Evolutionary conservation across 1,140 invertebrate genomes (phyloP), one percentile per base, ranked within the genome.

Genomic region (Drosophila kohkoa): DNA sequence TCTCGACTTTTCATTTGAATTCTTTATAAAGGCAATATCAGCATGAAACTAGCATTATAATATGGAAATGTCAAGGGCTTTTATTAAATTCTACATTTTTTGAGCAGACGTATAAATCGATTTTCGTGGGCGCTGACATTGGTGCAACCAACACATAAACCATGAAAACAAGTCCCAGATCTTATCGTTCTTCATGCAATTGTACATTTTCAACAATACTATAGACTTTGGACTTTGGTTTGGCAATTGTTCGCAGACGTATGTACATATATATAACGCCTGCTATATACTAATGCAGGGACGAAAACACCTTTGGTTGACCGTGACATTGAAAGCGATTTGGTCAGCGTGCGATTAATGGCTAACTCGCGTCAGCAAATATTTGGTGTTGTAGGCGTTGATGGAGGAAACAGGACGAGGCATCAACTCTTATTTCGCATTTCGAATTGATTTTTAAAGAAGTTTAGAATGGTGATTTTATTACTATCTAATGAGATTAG

Each of bases 91-190:
- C 6, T 3, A 43, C 41, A 13, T 35, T 54, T 57, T 57, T 43
- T 16, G 16, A 30, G 16, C 13, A 20, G 16, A 57, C 32, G 15
- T 57, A 57, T n/a, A 59, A 67, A 81, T 81, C 78, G 78, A 81
- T 81, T 76, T 66, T 81, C 38, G 73, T 67, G 75, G 70, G 80
- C 65, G 78, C 71, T 81, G 78, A 81, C 78, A 80, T 71, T 67
- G 72, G 72, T 7, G 30, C 5, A 30, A 54, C 38, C 68, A 68
- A 49, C 49, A 52, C 59, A 68, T 58, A 57, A 73, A 62, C 35
- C 35, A 46, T 69, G 55, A 71, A 79, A 69, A 46, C 73, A 68
- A 82, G 73, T 69, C 49, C 54, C 35, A 83, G 81, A 83, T 83
- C 81, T 77, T 77, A 83, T 85, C 81, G 48, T 20, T 49, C 43